Percentiles rank a stretch among this genome's conserved stretches.
Conservation (phyloP, 2,113 vertebrate species). For the Scytalopus superciliaris region DNA sequence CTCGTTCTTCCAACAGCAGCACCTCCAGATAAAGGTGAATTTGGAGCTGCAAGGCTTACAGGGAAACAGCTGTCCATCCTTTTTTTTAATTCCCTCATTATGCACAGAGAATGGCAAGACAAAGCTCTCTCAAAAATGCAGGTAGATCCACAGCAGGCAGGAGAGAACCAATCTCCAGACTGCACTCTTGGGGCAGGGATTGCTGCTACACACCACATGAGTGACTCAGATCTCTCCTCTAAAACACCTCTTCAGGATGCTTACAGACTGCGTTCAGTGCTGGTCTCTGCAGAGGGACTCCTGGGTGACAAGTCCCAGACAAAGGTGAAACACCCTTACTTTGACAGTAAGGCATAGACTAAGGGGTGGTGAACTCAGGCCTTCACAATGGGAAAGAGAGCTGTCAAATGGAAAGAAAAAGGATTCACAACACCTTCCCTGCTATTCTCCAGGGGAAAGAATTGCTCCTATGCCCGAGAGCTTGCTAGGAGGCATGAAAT, state of each 20-base stretch:
- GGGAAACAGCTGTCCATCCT: neutral
- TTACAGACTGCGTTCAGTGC: neutral
- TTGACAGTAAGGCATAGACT: neutral
- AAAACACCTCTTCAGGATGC: neutral
- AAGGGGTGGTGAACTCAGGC: neutral
- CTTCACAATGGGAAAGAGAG: neutral
- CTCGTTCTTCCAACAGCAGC: neutral
- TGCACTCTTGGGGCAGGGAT: neutral
- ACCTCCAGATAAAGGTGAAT: neutral
- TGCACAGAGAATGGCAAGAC: neutral
- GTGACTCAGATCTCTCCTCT: neutral
- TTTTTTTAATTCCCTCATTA: neutral
- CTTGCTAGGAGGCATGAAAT: neutral
- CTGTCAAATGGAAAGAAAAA: neutral
- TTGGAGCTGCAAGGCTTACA: neutral
- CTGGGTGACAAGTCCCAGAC: neutral
- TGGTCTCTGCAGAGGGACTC: neutral
- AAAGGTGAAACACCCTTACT: neutral
- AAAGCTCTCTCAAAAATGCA: neutral
- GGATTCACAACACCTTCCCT: neutral
- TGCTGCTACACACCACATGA: neutral
- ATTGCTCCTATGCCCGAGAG: neutral
- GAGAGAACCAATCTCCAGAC: neutral
- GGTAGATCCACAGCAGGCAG: neutral
- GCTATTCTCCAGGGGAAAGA: neutral